Evolutionary conservation across 2,888 invertebrate genomes (phyloP).

Genomic region (Hypselothyrea guttata): DNA sequence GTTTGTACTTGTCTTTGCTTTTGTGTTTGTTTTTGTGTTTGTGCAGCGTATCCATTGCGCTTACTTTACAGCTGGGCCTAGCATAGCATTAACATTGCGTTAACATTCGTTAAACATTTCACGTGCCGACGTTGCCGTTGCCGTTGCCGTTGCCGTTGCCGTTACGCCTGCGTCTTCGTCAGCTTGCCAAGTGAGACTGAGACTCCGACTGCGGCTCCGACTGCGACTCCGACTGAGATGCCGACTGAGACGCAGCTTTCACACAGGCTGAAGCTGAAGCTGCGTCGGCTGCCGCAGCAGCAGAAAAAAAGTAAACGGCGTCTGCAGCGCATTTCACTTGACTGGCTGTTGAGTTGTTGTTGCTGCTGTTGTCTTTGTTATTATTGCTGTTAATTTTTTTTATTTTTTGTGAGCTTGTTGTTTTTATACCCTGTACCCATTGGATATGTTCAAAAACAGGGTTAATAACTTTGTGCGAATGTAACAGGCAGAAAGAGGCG

Average conservation of each 20-base stretch:
- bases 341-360: slow-evolving; percentile 39
- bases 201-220: slow-evolving; percentile 27
- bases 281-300: slow-evolving; percentile 29
- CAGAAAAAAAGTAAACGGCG: slow-evolving; percentile 70
- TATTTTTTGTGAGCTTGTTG: too few relatives aligned
- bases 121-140: slow-evolving; percentile 54
- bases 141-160: slow-evolving; percentile 14
- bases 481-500: too few relatives aligned
- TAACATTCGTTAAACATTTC: slow-evolving; percentile 66
- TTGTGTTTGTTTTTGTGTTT: slow-evolving; percentile 11
- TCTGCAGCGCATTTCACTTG: slow-evolving; percentile 60
- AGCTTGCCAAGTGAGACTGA: slow-evolving; percentile 53
- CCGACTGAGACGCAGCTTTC: slow-evolving; percentile 58
- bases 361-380: slow-evolving; percentile 1
- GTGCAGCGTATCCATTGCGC: slow-evolving; percentile 38
- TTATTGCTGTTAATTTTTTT: slow-evolving; percentile 1
- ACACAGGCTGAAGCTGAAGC: slow-evolving; percentile 56
- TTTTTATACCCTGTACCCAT: too few relatives aligned
- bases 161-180: slow-evolving; percentile 53
- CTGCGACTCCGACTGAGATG: slow-evolving; percentile 50
- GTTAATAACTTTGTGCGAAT: too few relatives aligned
- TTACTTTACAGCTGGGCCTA: slow-evolving; percentile 58
- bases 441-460: too few relatives aligned
- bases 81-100: slow-evolving; percentile 58
- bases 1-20: slow-evolving; percentile 29